phyloP scores from a whole-genome alignment of 2,797 vertebrate species.

The Leptatherina wallacei region DNA sequence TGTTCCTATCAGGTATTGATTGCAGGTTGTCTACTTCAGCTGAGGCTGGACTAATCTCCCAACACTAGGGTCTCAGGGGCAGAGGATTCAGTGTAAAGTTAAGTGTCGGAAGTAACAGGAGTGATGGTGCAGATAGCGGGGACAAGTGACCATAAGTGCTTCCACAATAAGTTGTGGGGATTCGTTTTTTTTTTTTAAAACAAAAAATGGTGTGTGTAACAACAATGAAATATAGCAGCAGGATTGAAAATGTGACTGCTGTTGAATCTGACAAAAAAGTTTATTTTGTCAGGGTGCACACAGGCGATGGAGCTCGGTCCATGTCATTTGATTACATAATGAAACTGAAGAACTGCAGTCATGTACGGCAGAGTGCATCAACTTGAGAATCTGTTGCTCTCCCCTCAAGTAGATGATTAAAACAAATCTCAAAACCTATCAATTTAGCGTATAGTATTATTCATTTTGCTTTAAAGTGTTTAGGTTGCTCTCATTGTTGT shows the following conservation, averaged over 20 bases:
- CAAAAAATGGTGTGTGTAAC: constrained; percentile 21
- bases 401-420: constrained; percentile 6
- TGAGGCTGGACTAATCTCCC: constrained; percentile 71
- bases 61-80: constrained; percentile 67
- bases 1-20: constrained; percentile 82
- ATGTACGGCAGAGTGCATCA: neutral
- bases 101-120: constrained; percentile 69
- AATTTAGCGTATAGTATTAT: constrained; percentile 18
- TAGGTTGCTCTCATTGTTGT: neutral
- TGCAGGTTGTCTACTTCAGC: constrained; percentile 75
- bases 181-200: constrained; percentile 39
- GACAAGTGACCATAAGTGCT: constrained; percentile 43
- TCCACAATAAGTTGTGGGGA: constrained; percentile 32
- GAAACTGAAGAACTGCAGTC: constrained; percentile 30
- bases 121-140: constrained; percentile 50
- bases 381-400: constrained; percentile 14
- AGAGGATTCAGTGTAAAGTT: constrained; percentile 68
- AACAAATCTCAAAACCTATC: neutral
- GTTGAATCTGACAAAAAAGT: constrained; percentile 27
- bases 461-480: constrained; percentile 11
- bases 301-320: constrained; percentile 26
- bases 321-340: constrained; percentile 39
- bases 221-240: constrained; percentile 32
- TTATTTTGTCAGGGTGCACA: constrained; percentile 36
- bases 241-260: constrained; percentile 8